Percentiles rank a stretch among this genome's conserved stretches.
phyloP scores from a whole-genome alignment of 2,797 vertebrate genomes.

The Pipistrellus nathusii region DNA sequence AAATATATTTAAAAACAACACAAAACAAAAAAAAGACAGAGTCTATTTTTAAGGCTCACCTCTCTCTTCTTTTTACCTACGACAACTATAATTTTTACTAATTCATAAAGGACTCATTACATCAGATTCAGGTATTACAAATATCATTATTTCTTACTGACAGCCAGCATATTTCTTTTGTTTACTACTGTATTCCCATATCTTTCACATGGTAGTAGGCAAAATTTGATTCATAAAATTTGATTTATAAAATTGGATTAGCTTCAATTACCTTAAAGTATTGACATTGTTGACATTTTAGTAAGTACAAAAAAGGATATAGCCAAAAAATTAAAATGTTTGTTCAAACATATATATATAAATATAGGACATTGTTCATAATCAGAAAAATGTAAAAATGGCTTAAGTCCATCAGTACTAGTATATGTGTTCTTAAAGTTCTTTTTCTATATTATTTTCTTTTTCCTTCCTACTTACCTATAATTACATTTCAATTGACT shows the following conservation, averaged over 20 bases:
- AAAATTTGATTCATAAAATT: constrained; percentile 5
- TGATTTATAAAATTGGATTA: constrained; percentile 12
- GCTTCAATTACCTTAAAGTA: neutral
- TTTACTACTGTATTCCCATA: neutral
- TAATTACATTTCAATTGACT: neutral
- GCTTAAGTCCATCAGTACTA: neutral
- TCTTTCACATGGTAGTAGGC: neutral
- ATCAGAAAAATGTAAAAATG: neutral
- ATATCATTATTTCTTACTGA: neutral
- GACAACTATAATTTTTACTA: neutral
- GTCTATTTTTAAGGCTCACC: neutral
- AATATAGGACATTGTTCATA: neutral
- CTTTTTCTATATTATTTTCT: neutral
- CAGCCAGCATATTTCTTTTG: neutral
- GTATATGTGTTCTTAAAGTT: neutral
- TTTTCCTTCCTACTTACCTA: neutral
- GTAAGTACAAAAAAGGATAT: neutral
- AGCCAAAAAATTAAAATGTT: neutral
- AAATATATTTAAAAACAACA: too few species aligned
- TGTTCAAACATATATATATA: neutral
- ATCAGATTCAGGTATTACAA: neutral
- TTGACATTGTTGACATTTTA: neutral
- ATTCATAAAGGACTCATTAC: neutral
- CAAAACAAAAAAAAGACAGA: neutral
- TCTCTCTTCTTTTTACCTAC: neutral